phyloP scores from a whole-genome alignment of 2,113 vertebrate genomes.

The Ceratotherium simum region DNA sequence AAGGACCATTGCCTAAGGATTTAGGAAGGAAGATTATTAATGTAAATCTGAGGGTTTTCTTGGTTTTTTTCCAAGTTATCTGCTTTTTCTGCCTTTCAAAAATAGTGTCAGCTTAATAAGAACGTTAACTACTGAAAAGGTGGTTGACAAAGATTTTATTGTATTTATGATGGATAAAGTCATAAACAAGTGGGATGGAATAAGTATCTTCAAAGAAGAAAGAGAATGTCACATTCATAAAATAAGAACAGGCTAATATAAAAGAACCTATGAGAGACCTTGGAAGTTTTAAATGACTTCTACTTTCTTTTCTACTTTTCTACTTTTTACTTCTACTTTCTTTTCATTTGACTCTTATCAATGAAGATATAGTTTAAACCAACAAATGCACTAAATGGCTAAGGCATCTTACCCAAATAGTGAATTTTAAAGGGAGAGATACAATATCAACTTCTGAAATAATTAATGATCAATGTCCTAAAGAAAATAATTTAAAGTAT shows the following conservation, averaged over 20 bases:
- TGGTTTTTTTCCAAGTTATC: neutral
- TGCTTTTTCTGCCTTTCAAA: slow-evolving; percentile 11
- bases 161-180: neutral
- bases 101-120: neutral
- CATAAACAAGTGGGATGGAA: slow-evolving; percentile 12
- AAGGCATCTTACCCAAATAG: neutral
- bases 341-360: slow-evolving; percentile 24
- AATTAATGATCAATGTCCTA: neutral
- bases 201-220: slow-evolving; percentile 28
- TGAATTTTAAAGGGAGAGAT: neutral
- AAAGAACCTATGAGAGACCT: neutral
- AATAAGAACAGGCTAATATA: neutral
- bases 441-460: neutral
- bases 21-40: neutral
- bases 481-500: slow-evolving; percentile 15
- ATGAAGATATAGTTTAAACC: slow-evolving; percentile 4
- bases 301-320: slow-evolving; percentile 10
- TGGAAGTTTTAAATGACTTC: neutral
- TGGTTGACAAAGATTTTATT: neutral
- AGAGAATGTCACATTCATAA: neutral
- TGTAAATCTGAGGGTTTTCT: neutral
- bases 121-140: neutral
- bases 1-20: neutral
- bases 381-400: neutral
- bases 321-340: neutral